Evolutionary conservation across 2,888 invertebrate species (phyloP), one percentile per base, ranked within the genome.

Genomic region (Rhorus exstirpatorius): DNA sequence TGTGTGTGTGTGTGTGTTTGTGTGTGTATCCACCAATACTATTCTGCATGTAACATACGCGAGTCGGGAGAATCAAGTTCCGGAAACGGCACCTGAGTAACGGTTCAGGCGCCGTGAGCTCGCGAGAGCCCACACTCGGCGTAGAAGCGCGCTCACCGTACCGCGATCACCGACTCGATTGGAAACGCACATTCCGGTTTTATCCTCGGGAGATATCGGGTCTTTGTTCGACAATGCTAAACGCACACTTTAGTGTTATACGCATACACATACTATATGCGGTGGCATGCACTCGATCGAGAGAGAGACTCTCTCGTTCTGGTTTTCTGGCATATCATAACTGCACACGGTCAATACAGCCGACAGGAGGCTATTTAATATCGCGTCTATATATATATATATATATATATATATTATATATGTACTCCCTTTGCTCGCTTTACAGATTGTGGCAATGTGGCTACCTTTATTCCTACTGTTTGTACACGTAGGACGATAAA

Each of bases 41-140:
- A 1, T 8, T 38, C 17, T 51, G 74, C 41, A 65, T 49, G 68
- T 55, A 74, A 81, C 76, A 65, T 70, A 68, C 77, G 72, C 68
- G 74, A 83, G 63, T 44, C 78, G 53, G 78, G 82, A 80, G 83
- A 85, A 82, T 82, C 82, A 78, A 85, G 83, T 85, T 83, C 85
- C 85, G 85, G 85, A 85, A 82, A 85, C 85, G 84, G 84, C 84
- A 83, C 84, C 81, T 83, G 85, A 82, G 74, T 84, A 85, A 85
- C 85, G 85, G 85, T 82, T 79, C 75, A 79, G 79, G 75, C 71
- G 79, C 82, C 82, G 79, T 75, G 82, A 76, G 79, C 77, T 74
- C 72, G 81, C 78, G 80, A 70, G 72, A 70, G 72, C 65, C 77
- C 68, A 80, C 77, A 74, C 77, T 77, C 81, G n/a, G n/a, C 41